Percentiles rank a stretch among this genome's conserved stretches.
Conservation (phyloP, 2,888 invertebrate genomes). For the Megaustenia siamemsis region DNA sequence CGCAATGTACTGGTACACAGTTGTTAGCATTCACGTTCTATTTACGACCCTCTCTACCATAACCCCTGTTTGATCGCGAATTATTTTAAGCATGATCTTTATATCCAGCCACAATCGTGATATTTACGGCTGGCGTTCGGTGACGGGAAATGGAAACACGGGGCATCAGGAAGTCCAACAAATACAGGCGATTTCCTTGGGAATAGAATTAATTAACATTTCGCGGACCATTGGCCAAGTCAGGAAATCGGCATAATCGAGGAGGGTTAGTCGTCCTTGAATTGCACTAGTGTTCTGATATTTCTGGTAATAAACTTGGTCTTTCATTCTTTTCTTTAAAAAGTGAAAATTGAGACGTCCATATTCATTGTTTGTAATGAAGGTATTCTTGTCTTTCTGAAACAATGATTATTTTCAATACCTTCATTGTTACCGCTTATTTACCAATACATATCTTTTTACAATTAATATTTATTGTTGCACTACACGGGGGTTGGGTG, state of each 20-base stretch:
- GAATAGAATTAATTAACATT: slow-evolving; percentile 26
- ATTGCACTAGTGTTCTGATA: neutral
- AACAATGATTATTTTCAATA: too few relatives aligned
- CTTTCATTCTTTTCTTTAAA: too few relatives aligned
- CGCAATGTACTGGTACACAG: neutral
- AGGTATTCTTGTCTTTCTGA: too few relatives aligned
- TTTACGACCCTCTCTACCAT: neutral
- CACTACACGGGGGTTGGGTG: too few relatives aligned
- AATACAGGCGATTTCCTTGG: neutral
- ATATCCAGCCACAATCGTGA: neutral
- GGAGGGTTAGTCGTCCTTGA: neutral
- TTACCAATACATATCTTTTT: too few relatives aligned
- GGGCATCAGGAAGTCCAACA: slow-evolving; percentile 3
- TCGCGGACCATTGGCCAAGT: neutral
- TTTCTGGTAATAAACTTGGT: too few relatives aligned
- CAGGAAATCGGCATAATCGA: neutral
- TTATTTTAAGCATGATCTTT: neutral
- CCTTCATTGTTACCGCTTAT: too few relatives aligned
- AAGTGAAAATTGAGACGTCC: too few relatives aligned
- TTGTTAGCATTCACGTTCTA: neutral
- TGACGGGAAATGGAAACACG: neutral
- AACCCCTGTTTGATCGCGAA: neutral
- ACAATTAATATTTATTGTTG: too few relatives aligned
- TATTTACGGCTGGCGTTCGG: neutral
- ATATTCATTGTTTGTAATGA: too few relatives aligned